A percentile compares a stretch with the other conserved stretches of the same genome.
These are phyloP conservation scores for Laterallus jamaicensis DNA, from an alignment of 2,113 vertebrate species.

Conservation along the genomic window DNA sequence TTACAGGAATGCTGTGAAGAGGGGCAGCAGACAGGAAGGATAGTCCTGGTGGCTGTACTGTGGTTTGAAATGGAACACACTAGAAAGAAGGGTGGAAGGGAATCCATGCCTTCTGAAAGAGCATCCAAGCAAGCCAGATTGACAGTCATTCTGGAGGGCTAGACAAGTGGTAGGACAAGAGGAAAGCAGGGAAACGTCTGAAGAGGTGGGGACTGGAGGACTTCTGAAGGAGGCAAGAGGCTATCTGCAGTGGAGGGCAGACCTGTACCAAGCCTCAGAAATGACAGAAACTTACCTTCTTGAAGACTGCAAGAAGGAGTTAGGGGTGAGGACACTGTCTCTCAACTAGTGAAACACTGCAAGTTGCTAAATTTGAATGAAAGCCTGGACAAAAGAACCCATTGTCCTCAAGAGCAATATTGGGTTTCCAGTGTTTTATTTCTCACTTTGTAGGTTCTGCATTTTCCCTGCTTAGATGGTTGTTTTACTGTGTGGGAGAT, in stretches of 20 bases:
- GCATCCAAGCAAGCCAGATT: background rate
- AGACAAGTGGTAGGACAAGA: background rate
- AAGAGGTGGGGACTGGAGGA: background rate
- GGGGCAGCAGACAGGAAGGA: background rate
- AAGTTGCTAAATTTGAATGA: background rate
- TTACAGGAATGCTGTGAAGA: background rate
- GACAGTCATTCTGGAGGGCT: background rate
- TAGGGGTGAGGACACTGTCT: background rate
- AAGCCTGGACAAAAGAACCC: background rate
- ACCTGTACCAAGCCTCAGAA: background rate
- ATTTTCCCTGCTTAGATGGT: background rate
- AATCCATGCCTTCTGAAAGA: background rate
- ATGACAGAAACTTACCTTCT: background rate
- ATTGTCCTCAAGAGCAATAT: background rate
- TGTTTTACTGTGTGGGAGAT: background rate
- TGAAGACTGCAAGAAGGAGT: background rate
- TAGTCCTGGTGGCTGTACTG: background rate
- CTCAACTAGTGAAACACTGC: background rate
- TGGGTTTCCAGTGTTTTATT: background rate
- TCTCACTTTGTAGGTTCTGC: background rate
- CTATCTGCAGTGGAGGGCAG: background rate
- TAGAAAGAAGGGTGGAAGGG: background rate
- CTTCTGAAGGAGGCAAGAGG: background rate
- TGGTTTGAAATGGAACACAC: background rate
- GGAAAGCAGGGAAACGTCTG: background rate